Evolutionary conservation across 2,113 vertebrate species (phyloP).

Genomic region (Percina caprodes): DNA sequence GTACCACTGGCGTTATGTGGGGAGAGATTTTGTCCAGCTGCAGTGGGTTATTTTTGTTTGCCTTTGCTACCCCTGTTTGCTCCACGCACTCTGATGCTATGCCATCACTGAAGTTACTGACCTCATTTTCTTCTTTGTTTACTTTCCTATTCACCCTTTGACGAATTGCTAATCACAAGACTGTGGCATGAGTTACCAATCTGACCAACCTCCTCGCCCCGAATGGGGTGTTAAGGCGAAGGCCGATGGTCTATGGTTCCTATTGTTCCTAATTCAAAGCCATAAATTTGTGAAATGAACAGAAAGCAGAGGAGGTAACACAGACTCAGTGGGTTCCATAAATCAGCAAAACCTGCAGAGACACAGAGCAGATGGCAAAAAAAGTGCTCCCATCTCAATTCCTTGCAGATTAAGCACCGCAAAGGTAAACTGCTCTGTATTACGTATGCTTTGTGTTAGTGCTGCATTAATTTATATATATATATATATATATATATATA

Average conservation of each 20-base stretch:
- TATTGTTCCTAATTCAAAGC: conserved; percentile 76
- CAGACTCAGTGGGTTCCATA: conserved; percentile 66
- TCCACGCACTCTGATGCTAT: conserved; percentile 54
- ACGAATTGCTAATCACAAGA: conserved; percentile 56
- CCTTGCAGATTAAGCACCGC: conserved; percentile 74
- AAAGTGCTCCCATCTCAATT: conserved; percentile 63
- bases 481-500: conserved; percentile 25
- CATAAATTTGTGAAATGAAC: conserved; percentile 73
- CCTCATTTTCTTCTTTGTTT: conserved; percentile 75
- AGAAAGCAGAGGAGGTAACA: conserved; percentile 53
- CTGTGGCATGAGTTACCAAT: conserved; percentile 41
- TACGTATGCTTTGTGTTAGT: conserved; percentile 39
- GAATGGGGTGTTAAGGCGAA: conserved; percentile 53
- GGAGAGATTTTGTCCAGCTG: conserved; percentile 72
- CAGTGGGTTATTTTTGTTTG: conserved; percentile 78
- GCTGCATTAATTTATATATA: conserved; percentile 58
- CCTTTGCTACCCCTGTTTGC: conserved; percentile 50
- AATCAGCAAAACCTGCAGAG: conserved; percentile 81
- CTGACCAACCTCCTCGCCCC: conserved; percentile 52
- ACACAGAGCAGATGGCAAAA: conserved; percentile 79
- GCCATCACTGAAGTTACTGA: conserved; percentile 72
- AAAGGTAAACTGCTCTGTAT: conserved; percentile 58
- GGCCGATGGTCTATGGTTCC: conserved; percentile 41
- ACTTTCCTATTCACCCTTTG: conserved; percentile 59
- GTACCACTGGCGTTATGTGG: conserved; percentile 63